Evolutionary conservation across 2,113 vertebrate genomes (phyloP).

Genomic region (Pluvialis apricaria): DNA sequence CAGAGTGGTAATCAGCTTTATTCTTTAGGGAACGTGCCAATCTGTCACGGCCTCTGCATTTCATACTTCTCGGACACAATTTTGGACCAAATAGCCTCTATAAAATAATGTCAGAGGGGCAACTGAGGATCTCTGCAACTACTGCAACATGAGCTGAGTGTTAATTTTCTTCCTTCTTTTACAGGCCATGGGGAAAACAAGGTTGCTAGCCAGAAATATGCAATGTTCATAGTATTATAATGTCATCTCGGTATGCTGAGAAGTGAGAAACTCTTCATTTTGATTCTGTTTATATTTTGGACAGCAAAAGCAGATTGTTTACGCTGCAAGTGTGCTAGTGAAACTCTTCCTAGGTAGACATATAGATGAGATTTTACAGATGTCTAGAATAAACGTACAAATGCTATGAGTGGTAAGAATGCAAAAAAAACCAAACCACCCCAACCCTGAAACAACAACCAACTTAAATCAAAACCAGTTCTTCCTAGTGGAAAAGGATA

Average conservation of each 20-base stretch:
- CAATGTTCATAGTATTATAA: neutral
- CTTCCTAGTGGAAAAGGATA: neutral
- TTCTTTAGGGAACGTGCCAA: neutral
- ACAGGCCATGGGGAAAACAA: neutral
- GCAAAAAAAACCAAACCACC: too few relatives aligned
- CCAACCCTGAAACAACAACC: neutral
- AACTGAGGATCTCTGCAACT: neutral
- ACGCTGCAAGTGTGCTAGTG: neutral
- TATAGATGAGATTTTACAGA: neutral
- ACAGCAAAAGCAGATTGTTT: neutral
- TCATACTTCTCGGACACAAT: neutral
- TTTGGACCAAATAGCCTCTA: neutral
- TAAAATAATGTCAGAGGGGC: neutral
- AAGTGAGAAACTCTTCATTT: neutral
- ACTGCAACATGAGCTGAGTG: neutral
- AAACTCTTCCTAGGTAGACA: neutral
- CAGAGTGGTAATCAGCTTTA: neutral
- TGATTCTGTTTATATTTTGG: neutral
- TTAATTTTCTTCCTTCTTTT: neutral
- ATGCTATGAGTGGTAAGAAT: neutral
- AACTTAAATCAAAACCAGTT: neutral
- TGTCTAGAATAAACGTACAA: neutral
- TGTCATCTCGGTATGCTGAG: neutral
- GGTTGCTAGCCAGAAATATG: neutral
- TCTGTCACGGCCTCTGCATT: neutral